These are phyloP conservation scores for Panagrolaimus sp. DNA, from an alignment of 1,140 invertebrate species.

Conservation along the genomic window DNA sequence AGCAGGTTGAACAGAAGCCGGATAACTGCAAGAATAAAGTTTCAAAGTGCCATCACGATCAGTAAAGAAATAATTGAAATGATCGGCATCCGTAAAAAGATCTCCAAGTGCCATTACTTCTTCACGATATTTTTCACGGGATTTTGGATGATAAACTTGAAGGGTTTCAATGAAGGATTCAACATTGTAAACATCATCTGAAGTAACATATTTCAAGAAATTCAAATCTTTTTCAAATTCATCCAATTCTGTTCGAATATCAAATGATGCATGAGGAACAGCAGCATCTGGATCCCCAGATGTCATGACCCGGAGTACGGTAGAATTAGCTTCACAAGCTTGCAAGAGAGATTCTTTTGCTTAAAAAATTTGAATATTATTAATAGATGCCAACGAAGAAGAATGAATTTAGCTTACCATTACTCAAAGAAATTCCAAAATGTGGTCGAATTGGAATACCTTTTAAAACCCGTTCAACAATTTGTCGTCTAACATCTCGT, in stretches of 20 bases:
- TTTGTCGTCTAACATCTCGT: conserved; percentile 55
- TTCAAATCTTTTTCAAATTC: conserved; percentile 57
- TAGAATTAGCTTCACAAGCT: conserved; percentile 46
- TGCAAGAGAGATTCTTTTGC: conserved; percentile 45
- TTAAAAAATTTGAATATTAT: conserved; percentile 8
- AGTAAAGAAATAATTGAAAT: conserved; percentile 59
- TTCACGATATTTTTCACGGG: conserved; percentile 60
- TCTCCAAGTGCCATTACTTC: conserved; percentile 49
- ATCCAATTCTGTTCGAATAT: conserved; percentile 54
- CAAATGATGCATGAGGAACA: conserved; percentile 42
- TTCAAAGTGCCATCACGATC: conserved; percentile 59
- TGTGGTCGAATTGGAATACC: conserved; percentile 56
- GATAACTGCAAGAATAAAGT: conserved; percentile 55
- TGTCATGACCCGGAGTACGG: conserved; percentile 37
- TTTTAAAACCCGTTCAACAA: conserved; percentile 58
- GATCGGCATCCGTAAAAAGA: conserved; percentile 53
- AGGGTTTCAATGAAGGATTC: conserved; percentile 51
- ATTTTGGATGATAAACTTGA: conserved; percentile 54
- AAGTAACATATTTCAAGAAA: conserved; percentile 56
- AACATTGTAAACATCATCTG: conserved; percentile 56
- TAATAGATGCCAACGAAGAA: not conserved
- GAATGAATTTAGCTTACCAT: conserved; percentile 45
- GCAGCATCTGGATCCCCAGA: conserved; percentile 37
- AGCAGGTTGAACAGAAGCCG: conserved; percentile 54
- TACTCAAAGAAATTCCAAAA: conserved; percentile 52